Evolutionary conservation across 2,113 vertebrate genomes (phyloP).

Genomic region (Lanius ludovicianus): DNA sequence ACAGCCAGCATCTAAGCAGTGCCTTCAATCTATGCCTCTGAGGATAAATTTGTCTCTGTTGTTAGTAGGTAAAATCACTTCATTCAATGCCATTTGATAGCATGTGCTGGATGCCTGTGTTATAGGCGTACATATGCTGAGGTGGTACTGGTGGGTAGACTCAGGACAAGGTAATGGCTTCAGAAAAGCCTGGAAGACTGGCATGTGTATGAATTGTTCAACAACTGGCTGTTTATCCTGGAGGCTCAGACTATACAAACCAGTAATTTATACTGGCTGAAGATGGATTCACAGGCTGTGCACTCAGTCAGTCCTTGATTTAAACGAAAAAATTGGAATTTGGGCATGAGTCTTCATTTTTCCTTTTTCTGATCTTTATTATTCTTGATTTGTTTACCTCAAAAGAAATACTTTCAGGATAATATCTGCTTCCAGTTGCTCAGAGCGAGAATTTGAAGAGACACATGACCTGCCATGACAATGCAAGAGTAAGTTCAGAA

Average conservation of each 20-base stretch:
- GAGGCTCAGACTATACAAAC: constrained; percentile 47
- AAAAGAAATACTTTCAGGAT: constrained; percentile 24
- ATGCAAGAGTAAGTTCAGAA: background rate
- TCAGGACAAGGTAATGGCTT: background rate
- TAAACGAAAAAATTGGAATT: constrained; percentile 55
- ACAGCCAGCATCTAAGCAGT: background rate
- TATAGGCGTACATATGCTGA: background rate
- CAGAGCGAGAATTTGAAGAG: constrained; percentile 1
- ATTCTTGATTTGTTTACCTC: constrained; percentile 61
- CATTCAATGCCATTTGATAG: background rate
- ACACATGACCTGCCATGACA: background rate
- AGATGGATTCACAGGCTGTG: constrained; percentile 8
- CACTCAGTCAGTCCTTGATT: constrained; percentile 30
- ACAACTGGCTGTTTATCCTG: constrained; percentile 54
- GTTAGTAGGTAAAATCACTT: background rate
- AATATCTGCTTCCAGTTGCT: constrained; percentile 42
- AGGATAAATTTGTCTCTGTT: background rate
- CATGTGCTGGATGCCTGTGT: background rate
- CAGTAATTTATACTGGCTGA: constrained; percentile 52
- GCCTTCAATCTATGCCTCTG: background rate
- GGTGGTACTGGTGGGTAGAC: background rate
- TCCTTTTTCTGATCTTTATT: constrained; percentile 35
- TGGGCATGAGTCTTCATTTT: background rate
- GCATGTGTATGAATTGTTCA: constrained; percentile 4
- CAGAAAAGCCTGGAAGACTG: constrained; percentile 39